Evolutionary conservation across 1,140 invertebrate species (phyloP).

Genomic region (Trichogramma pretiosum): DNA sequence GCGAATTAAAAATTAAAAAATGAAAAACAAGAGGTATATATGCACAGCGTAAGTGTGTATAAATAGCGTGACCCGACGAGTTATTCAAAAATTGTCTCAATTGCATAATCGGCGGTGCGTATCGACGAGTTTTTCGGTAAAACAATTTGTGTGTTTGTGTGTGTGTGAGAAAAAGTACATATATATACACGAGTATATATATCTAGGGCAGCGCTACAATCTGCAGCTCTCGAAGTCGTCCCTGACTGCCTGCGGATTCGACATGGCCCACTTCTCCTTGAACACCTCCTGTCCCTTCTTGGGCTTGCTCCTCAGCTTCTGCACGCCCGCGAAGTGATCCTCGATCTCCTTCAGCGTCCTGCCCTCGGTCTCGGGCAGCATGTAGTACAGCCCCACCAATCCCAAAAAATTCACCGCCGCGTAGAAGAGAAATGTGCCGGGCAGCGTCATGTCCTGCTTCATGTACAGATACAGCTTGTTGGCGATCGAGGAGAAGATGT

Average conservation of each 20-base stretch:
- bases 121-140: no score
- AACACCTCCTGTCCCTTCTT: constrained; percentile 23
- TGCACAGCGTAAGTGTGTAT: no score
- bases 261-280: constrained; percentile 40
- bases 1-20: no score
- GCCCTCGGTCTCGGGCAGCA: constrained; percentile 74
- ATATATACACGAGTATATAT: no score
- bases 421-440: constrained; percentile 62
- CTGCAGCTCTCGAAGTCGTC: constrained; percentile 37
- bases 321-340: constrained; percentile 57
- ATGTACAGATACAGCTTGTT: constrained; percentile 65
- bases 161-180: no score
- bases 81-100: no score
- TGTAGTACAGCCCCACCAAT: constrained; percentile 47
- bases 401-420: constrained; percentile 57
- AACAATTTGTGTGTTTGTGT: no score
- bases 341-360: constrained; percentile 65
- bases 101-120: no score
- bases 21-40: no score
- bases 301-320: constrained; percentile 40
- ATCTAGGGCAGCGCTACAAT: no score
- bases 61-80: no score
- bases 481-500: constrained; percentile 61
- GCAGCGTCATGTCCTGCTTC: constrained; percentile 51
- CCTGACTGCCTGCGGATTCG: constrained; percentile 31